Conservation (phyloP, 2,113 vertebrate species). For the Corydoras sp. region DNA sequence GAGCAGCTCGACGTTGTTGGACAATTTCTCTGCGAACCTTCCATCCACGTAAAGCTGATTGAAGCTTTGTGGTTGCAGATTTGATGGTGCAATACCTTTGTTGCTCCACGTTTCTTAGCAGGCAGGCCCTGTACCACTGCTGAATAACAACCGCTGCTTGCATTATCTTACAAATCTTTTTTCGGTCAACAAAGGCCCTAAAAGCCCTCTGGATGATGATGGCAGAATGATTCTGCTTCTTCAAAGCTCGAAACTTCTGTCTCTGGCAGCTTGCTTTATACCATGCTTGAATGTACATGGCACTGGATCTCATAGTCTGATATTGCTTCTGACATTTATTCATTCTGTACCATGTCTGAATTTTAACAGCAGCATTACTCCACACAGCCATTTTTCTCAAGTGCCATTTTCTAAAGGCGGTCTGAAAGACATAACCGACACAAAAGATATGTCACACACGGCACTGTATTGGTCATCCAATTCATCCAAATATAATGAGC, state of each 20-base stretch:
- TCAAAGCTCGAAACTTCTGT: conserved; percentile 46
- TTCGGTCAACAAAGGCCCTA: conserved; percentile 61
- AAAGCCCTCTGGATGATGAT: conserved; percentile 74
- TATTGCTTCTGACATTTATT: conserved; percentile 49
- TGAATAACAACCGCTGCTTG: conserved; percentile 70
- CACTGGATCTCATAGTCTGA: conserved; percentile 49
- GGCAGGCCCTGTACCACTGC: conserved; percentile 68
- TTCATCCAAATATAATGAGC: too few species aligned
- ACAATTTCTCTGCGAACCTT: conserved; percentile 58
- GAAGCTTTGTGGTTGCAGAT: conserved; percentile 65
- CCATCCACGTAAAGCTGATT: conserved; percentile 72
- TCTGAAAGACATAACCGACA: conserved; percentile 62
- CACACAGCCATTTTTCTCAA: conserved; percentile 46
- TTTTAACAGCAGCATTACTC: conserved; percentile 61
- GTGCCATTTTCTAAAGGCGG: conserved; percentile 68
- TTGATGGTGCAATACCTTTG: conserved; percentile 58
- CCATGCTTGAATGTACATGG: conserved; percentile 70
- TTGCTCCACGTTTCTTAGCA: conserved; percentile 44
- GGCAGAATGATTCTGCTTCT: conserved; percentile 59
- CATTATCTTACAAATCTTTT: conserved; percentile 49
- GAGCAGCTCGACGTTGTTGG: conserved; percentile 57
- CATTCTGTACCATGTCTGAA: conserved; percentile 80
- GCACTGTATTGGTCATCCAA: too few species aligned
- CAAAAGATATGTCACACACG: too few species aligned
- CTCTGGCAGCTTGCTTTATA: conserved; percentile 65